Evolutionary conservation across 1,140 invertebrate genomes (phyloP), one percentile per base, ranked within the genome.

Genomic region (Calliphora vicina): DNA sequence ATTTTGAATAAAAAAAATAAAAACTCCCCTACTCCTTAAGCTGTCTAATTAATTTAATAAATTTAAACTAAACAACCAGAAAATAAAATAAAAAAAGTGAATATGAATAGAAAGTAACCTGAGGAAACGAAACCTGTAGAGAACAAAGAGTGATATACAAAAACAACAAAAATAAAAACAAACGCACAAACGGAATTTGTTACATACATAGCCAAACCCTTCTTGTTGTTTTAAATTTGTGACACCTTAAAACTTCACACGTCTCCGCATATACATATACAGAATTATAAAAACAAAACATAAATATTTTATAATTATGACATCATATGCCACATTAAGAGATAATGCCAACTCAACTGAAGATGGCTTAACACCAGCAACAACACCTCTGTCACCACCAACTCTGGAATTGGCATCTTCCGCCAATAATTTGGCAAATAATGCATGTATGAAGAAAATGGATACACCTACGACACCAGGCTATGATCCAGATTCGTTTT

Each of bases 401-500:
- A 10, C 61, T 20, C n/a, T 67, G 61, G 61, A 67, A 25, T 25
- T 67, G 20, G 61, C 61, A 67, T 23, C 61, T 23, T 25, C 61
- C 17, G 35, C 20, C 9, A 35, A 76, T 35, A 35, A 76, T 23
- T 78, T 78, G 10, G 74, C 29, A 20, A 43, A n/a, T 2, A 26
- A 42, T 42, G n/a, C 9, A 43, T 43, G n/a, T 10, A 43, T 45
- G 6, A 78, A 78, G 12, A 78, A 78, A 78, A 45, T 78, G 20
- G n/a, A 42, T 45, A 43, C 74, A 78, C 35, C 74, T 12, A 20
- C 42, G 2, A 78, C 74, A 2, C 74, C 74, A 13, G 61, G 45
- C 43, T 82, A 29, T 67, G 83, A 84, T 4, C 72, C 80, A 3
- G 83, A 84, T 74, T 83, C 85, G 9, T 82, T 80, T 81, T 88